These are phyloP conservation scores for Condylura cristata DNA, from an alignment of 2,113 vertebrate genomes.

Conservation along the genomic window DNA sequence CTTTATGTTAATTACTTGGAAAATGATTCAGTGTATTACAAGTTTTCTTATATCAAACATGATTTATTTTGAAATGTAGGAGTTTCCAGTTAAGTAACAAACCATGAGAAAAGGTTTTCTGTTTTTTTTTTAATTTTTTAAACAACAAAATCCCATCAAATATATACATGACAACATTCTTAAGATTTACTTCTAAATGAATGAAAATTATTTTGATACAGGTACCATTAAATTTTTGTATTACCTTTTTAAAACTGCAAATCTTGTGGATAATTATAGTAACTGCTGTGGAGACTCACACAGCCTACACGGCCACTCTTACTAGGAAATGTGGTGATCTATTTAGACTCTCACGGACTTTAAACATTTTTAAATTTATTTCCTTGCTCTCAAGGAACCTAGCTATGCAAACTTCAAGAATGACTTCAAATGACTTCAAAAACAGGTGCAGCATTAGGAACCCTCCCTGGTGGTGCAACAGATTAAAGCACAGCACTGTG, in stretches of 20 bases:
- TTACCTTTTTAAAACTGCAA: background rate
- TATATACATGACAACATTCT: background rate
- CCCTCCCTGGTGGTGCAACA: no score
- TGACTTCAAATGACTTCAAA: background rate
- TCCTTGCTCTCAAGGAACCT: background rate
- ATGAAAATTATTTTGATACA: background rate
- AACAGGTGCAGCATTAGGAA: background rate
- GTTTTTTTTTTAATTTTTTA: background rate
- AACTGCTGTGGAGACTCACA: background rate
- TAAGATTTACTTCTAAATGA: background rate
- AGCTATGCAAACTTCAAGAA: background rate
- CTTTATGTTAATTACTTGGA: background rate
- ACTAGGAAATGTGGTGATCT: background rate
- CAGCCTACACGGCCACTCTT: background rate
- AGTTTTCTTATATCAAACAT: constrained; percentile 1
- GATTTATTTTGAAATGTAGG: background rate
- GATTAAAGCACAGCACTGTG: no score
- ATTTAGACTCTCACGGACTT: background rate
- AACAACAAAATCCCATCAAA: background rate
- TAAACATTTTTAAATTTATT: background rate
- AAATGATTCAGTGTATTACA: background rate
- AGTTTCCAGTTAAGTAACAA: background rate
- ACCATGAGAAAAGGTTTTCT: background rate
- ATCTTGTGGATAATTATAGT: background rate
- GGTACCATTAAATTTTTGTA: background rate